A percentile compares a stretch with the other conserved stretches of the same genome.
These are phyloP conservation scores for Zonotrichia leucophrys DNA, from an alignment of 2,113 vertebrate genomes.

Conservation along the genomic window DNA sequence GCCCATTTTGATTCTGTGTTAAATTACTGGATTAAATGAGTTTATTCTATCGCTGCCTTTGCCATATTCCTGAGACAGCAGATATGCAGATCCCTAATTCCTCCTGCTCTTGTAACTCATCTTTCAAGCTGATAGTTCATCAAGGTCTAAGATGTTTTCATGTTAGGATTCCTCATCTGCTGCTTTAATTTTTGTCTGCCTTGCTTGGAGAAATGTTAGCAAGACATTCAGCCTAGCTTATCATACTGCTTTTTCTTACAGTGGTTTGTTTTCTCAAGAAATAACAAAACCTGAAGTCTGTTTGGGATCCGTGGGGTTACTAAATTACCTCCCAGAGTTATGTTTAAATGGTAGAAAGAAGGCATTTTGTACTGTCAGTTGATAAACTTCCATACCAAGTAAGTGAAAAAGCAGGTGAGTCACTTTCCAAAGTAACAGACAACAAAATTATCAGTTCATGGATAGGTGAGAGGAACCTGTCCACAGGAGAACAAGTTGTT, in stretches of 20 bases:
- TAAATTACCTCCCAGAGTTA: background rate
- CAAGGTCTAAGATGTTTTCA: background rate
- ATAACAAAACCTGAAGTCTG: background rate
- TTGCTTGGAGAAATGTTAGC: background rate
- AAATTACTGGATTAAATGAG: slow-evolving; percentile 47
- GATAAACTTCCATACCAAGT: background rate
- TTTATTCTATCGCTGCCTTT: slow-evolving; percentile 34
- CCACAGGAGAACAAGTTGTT: background rate
- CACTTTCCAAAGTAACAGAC: background rate
- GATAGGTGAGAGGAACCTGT: slow-evolving; percentile 4
- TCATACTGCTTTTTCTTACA: background rate
- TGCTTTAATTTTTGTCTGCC: background rate
- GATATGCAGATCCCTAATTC: slow-evolving; percentile 15
- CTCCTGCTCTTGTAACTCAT: background rate
- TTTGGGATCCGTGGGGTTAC: background rate
- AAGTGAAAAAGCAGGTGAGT: background rate
- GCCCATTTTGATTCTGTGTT: slow-evolving; percentile 55
- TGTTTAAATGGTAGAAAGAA: background rate
- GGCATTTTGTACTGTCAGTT: background rate
- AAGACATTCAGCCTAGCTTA: background rate
- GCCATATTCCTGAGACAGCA: slow-evolving; percentile 51
- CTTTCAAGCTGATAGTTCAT: background rate
- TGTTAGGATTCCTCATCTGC: background rate
- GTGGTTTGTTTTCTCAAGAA: slow-evolving; percentile 2
- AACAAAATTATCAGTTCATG: background rate